Conservation (phyloP, 2,113 vertebrate species). For the Alectura lathami region DNA sequence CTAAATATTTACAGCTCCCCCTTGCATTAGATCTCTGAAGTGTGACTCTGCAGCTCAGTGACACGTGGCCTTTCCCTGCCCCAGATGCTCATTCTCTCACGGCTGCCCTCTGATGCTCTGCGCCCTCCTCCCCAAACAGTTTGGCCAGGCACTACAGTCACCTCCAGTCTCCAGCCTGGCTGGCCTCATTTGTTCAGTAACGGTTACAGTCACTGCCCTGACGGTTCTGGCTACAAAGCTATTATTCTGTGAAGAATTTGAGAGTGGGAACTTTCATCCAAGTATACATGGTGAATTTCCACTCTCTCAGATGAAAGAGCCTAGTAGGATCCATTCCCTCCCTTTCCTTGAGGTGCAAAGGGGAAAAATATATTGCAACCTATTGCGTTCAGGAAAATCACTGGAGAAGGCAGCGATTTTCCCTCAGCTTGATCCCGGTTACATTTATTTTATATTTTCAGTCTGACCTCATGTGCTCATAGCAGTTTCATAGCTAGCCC, state of each 20-base stretch:
- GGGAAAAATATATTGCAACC: neutral
- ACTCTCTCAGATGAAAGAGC: neutral
- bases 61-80: neutral
- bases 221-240: neutral
- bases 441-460: neutral
- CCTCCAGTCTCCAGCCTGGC: neutral
- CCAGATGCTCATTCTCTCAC: rapidly evolving
- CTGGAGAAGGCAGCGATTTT: neutral
- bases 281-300: neutral
- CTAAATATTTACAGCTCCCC: neutral
- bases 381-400: neutral
- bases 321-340: neutral
- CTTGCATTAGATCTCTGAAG: neutral
- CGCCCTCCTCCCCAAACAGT: neutral
- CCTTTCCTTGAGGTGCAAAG: neutral
- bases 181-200: neutral
- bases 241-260: neutral
- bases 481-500: neutral
- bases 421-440: neutral
- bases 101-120: neutral
- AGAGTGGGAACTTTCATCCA: neutral
- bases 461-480: neutral
- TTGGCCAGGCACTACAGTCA: neutral
- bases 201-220: neutral
- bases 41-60: neutral